Evolutionary conservation across 2,113 vertebrate genomes (phyloP).

Genomic region (Mustelus asterias): DNA sequence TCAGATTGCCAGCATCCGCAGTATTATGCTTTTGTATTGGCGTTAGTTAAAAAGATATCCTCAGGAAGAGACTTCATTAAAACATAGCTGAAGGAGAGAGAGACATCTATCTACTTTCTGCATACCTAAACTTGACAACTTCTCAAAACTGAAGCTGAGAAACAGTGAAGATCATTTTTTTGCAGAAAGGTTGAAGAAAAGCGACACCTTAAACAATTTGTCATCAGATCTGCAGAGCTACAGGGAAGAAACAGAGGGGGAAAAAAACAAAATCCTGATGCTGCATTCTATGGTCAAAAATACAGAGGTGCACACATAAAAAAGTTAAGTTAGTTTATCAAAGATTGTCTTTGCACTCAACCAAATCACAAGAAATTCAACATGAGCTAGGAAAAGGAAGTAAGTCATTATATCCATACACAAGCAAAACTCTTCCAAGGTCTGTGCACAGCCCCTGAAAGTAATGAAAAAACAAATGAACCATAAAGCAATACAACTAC

Average conservation of each 20-base stretch:
- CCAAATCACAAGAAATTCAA: background rate
- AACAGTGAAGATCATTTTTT: background rate
- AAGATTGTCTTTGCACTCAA: background rate
- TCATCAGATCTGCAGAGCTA: slow-evolving; percentile 7
- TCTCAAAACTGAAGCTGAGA: background rate
- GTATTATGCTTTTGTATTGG: background rate
- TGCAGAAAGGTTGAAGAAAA: background rate
- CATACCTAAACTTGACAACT: background rate
- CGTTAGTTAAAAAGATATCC: background rate
- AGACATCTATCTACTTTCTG: background rate
- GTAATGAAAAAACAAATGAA: background rate
- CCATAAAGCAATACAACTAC: background rate
- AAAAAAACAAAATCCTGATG: background rate
- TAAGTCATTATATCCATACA: background rate
- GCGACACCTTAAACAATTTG: background rate
- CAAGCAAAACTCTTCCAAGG: background rate
- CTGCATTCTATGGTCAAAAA: background rate
- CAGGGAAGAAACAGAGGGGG: background rate
- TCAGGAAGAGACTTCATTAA: background rate
- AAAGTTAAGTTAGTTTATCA: background rate
- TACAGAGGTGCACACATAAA: background rate
- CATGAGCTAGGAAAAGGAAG: background rate
- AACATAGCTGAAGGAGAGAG: background rate
- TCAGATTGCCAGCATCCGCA: background rate
- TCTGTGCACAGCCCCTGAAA: background rate